phyloP scores from a whole-genome alignment of 1,140 invertebrate species.

The Drosophila aff. region DNA sequence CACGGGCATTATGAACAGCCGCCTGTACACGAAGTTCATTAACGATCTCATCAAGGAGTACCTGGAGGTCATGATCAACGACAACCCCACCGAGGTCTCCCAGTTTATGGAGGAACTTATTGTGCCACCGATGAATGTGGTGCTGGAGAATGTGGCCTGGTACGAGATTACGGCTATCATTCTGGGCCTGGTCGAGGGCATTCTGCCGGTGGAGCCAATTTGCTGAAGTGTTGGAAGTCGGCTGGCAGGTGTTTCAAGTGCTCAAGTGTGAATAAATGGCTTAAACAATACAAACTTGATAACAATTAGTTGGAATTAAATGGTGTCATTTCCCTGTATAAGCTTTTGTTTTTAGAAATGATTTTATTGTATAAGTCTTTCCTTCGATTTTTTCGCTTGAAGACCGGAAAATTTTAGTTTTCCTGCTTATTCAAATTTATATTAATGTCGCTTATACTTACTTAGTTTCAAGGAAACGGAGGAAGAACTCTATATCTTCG shows the following conservation, averaged over 20 bases:
- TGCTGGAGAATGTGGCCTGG: slow-evolving; percentile 67
- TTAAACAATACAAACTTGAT: slow-evolving; percentile 11
- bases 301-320: slow-evolving; percentile 22
- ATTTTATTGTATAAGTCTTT: too few relatives aligned
- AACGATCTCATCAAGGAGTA: slow-evolving; percentile 70
- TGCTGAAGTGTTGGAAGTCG: slow-evolving; percentile 45
- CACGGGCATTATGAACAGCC: slow-evolving; percentile 63
- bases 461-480: background rate
- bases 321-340: background rate
- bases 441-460: background rate
- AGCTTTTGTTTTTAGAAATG: too few relatives aligned
- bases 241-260: slow-evolving; percentile 36
- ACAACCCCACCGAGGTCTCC: slow-evolving; percentile 63
- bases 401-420: too few relatives aligned
- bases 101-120: slow-evolving; percentile 63
- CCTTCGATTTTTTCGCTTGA: too few relatives aligned
- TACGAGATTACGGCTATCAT: slow-evolving; percentile 75
- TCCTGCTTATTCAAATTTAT: too few relatives aligned
- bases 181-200: slow-evolving; percentile 57
- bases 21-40: slow-evolving; percentile 52
- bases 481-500: background rate
- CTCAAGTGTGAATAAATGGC: slow-evolving; percentile 22
- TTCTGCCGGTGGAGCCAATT: slow-evolving; percentile 68
- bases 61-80: slow-evolving; percentile 62
- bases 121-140: slow-evolving; percentile 60